phyloP scores from a whole-genome alignment of 1,140 invertebrate species.

The Thaumatotibia leucotreta region DNA sequence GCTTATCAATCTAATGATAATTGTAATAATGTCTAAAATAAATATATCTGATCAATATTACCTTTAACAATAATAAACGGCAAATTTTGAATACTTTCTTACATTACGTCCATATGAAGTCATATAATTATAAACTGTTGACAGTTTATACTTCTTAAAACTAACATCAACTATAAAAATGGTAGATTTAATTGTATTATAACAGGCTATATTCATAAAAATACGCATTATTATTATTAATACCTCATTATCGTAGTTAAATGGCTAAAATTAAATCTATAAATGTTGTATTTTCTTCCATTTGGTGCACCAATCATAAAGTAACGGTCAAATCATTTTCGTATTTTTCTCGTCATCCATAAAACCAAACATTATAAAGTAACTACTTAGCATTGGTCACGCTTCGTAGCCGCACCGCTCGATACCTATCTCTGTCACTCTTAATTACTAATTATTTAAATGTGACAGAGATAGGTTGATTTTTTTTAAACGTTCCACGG shows the following conservation, averaged over 20 bases:
- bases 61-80: slow-evolving; percentile 30
- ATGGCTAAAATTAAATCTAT: slow-evolving; percentile 11
- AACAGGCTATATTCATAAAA: slow-evolving; percentile 8
- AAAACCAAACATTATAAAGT: slow-evolving; percentile 5
- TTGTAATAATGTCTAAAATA: slow-evolving; percentile 56
- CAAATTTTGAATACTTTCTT: slow-evolving; percentile 11
- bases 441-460: too few species aligned
- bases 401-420: background rate
- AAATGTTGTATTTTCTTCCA: slow-evolving; percentile 14
- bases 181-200: background rate
- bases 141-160: background rate
- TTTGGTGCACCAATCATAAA: slow-evolving; percentile 56
- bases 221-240: background rate
- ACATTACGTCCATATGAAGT: background rate
- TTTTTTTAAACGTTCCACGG: background rate
- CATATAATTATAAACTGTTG: slow-evolving; percentile 5
- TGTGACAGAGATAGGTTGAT: background rate
- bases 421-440: too few species aligned
- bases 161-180: slow-evolving; percentile 11
- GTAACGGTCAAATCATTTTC: background rate
- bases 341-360: background rate
- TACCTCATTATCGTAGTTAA: slow-evolving; percentile 2
- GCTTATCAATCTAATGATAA: slow-evolving; percentile 45
- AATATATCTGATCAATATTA: slow-evolving; percentile 55
- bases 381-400: slow-evolving; percentile 9